Base-by-base conservation (phyloP, 1,140 invertebrate genomes). In the Cotesia typhae region DNA sequence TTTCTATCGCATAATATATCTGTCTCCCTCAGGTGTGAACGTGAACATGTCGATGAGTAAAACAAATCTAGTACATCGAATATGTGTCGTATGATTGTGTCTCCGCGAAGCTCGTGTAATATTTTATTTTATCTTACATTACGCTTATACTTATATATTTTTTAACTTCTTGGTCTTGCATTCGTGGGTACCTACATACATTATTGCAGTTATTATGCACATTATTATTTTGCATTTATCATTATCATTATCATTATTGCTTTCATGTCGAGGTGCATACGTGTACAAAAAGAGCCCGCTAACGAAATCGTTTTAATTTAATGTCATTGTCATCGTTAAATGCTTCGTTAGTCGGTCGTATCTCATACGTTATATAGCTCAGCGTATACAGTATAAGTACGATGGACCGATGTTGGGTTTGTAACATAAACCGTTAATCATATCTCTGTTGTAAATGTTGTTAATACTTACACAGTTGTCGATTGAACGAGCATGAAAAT, bases 251-350 rank as follows among this genome's bases (percentile, higher is more conserved):
- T 41, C 9, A 47, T 41, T 5, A n/a, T 64, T 41, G 6, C 36
- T 14, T 36, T 65, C 36, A 12, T 36, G 63, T 65, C 3, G n/a
- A 36, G 4, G 38, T 35, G 47, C 28, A 38, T 28, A 52, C 20
- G n/a, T 51, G 36, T 36, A 38, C 17, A 68, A 57, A 55, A 28
- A 57, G 37, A 9, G 14, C 65, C 28, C 14, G 51, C 53, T 35
- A 68, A 36, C 52, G 67, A 57, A 52, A 66, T 67, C 66, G 28
- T 67, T 67, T 78, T 77, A 79, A 81, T 79, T 79, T 78, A 79
- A 79, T 76, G 74, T 78, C 70, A 78, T 76, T 79, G 76, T 77
- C 77, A 76, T 69, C 72, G 77, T 61, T 78, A 79, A 79, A 81
- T 78, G 72, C 72, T 79, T 78, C 79, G 78, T 81, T 79, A 78